Percentiles rank a stretch among this genome's conserved stretches.
Conservation (phyloP, 2,797 vertebrate genomes). For the Bufotes viridis region DNA sequence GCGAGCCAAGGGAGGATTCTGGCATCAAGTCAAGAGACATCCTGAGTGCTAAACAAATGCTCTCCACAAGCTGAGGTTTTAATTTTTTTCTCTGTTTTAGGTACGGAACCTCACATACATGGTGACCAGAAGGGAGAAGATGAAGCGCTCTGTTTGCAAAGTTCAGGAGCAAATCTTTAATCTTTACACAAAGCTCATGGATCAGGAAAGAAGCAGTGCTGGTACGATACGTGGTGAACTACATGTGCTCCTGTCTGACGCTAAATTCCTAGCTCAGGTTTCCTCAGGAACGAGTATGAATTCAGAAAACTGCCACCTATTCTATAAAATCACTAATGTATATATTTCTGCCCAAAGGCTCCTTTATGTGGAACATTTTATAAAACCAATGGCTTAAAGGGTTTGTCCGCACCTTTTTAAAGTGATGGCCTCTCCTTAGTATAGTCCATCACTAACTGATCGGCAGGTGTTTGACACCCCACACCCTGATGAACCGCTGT, state of each 20-base stretch:
- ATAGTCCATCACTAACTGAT: no score
- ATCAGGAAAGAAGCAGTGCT: constrained; percentile 82
- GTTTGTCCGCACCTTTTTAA: no score
- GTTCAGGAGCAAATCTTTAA: constrained; percentile 98
- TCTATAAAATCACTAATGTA: no score
- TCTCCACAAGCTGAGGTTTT: background rate
- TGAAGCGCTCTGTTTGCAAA: constrained; percentile 91
- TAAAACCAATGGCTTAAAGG: no score
- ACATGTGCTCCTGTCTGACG: background rate
- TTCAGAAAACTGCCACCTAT: background rate
- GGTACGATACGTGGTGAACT: constrained; percentile 73
- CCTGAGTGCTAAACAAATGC: constrained; percentile 23
- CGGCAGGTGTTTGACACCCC: no score
- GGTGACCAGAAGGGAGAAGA: constrained; percentile 97
- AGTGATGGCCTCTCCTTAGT: no score
- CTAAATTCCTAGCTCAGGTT: background rate
- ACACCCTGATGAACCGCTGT: no score
- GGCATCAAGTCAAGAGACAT: constrained; percentile 18
- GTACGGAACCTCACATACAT: constrained; percentile 98
- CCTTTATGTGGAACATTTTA: no score
- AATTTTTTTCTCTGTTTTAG: constrained; percentile 70
- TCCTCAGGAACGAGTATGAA: background rate
- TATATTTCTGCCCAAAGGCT: no score
- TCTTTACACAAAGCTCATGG: constrained; percentile 84
- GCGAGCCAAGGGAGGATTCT: constrained; percentile 20